Percentiles rank a stretch among this genome's conserved stretches.
phyloP scores from a whole-genome alignment of 2,797 vertebrate species.

The Cyprinodon diabolis region DNA sequence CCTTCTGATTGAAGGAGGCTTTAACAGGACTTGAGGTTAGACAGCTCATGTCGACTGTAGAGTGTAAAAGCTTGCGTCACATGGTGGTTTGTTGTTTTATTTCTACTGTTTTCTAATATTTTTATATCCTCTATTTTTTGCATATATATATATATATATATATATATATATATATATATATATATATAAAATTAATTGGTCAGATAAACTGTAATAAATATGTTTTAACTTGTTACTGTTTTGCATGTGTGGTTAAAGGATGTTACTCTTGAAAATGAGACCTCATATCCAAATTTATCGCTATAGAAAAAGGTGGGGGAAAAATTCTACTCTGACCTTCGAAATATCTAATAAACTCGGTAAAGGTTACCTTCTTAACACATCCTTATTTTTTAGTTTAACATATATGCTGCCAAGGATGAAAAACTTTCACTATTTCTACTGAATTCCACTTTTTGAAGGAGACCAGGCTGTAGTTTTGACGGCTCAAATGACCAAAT shows the following conservation, averaged over 20 bases:
- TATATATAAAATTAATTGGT: not conserved
- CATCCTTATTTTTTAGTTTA: not conserved
- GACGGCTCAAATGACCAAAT: conserved; percentile 10
- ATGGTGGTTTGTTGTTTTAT: not conserved
- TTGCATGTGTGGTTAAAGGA: too few species aligned
- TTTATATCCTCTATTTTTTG: not conserved
- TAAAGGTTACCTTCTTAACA: too few species aligned
- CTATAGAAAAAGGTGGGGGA: not conserved
- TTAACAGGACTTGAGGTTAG: not conserved
- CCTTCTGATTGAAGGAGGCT: not conserved
- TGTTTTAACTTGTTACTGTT: not conserved
- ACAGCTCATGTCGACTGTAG: not conserved
- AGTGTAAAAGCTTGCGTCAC: not conserved
- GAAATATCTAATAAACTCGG: not conserved
- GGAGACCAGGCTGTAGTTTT: not conserved
- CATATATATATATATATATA: too few species aligned
- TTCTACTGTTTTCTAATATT: not conserved
- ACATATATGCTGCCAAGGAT: not conserved
- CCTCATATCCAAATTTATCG: not conserved
- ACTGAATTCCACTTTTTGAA: not conserved
- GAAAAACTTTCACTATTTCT: not conserved
- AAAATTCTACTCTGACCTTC: not conserved
- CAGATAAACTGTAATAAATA: not conserved
- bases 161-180: too few species aligned
- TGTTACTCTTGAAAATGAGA: not conserved